Evolutionary conservation across 2,113 vertebrate genomes (phyloP), one percentile per base, ranked within the genome.

Genomic region (Zosterops borbonicus): DNA sequence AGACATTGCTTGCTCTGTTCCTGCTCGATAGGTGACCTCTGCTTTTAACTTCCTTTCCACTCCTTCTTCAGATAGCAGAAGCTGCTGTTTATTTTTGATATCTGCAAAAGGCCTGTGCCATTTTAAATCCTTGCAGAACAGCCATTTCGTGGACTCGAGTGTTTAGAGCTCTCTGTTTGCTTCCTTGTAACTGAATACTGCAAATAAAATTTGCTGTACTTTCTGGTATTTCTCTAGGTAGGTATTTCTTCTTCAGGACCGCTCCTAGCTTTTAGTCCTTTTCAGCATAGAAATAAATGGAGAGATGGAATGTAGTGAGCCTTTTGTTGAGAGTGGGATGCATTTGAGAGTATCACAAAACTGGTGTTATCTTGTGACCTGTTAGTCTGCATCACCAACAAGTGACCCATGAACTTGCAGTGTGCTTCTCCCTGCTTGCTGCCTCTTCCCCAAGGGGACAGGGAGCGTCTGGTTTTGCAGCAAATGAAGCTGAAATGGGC

Each of bases 71-170:
- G 89, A 82, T 65, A 86, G 49, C 56, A 94, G 71, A 77, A 86
- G 49, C 50, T 64, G 12, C 85, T 90, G 90, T 90, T 96, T 94
- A 11, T 77, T 88, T 93, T 90, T 94, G 82, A 76, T 92, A 83
- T 1, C 52, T 81, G 65, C 24, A 46, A 63, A 88, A 90, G 64
- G 35, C 49, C 49, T 50, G 60, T 93, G 79, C 93, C 93, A 94
- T 96, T 95, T 97, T 94, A 95, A 91, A 90, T 88, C 77, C 73
- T 96, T 71, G 25, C 80, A 92, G 90, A 81, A 83, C 92, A 87
- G 92, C 92, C 95, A 96, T 96, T 96, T 97, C 6, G 4, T 94
- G 73, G 63, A 37, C 63, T 71, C 0, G 1, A 74, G 59, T 3
- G 0, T 79, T 95, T 19, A 76, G 68, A 90, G 64, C 68, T 92